A percentile compares a stretch with the other conserved stretches of the same genome.
Evolutionary conservation across 2,797 vertebrate genomes (phyloP).

Genomic region (Poecilia wingei): DNA sequence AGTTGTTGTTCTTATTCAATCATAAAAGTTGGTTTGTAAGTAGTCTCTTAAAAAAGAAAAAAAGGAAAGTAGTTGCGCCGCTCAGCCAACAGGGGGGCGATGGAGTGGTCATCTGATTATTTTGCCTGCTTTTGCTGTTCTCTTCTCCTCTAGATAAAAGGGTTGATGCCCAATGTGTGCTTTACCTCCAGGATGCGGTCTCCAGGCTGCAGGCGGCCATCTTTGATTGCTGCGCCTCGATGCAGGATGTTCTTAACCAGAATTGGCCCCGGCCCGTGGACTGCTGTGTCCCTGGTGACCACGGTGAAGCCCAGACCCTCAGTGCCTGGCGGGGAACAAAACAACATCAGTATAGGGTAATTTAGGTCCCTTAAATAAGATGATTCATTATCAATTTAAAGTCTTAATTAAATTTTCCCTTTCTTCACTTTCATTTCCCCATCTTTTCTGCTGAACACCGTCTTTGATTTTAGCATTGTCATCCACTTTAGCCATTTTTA

Average conservation of each 20-base stretch:
- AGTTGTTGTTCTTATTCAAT: not conserved
- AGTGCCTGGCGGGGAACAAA: conserved; percentile 75
- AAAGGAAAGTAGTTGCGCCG: not conserved
- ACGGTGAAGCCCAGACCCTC: conserved; percentile 97
- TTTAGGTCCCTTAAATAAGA: conserved; percentile 19
- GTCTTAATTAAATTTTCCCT: conserved; percentile 48
- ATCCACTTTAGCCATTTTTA: conserved; percentile 62
- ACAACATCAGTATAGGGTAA: conserved; percentile 7
- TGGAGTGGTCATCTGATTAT: not conserved
- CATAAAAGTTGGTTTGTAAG: not conserved
- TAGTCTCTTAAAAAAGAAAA: not conserved
- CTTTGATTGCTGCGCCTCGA: conserved; percentile 91
- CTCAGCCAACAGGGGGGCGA: conserved; percentile 18
- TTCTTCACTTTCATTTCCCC: conserved; percentile 1
- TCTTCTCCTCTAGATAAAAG: not conserved
- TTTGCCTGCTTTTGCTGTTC: not conserved
- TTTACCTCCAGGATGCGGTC: conserved; percentile 94
- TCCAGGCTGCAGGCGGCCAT: conserved; percentile 92
- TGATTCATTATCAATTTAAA: conserved; percentile 42
- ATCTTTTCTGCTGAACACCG: conserved; percentile 20
- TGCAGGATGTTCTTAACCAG: conserved; percentile 95
- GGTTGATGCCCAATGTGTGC: not conserved
- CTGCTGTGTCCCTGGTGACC: conserved; percentile 91
- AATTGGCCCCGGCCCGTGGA: conserved; percentile 91
- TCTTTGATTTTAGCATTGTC: conserved; percentile 43